Evolutionary conservation across 2,797 vertebrate species (phyloP).

Genomic region (Podargus strigoides): DNA sequence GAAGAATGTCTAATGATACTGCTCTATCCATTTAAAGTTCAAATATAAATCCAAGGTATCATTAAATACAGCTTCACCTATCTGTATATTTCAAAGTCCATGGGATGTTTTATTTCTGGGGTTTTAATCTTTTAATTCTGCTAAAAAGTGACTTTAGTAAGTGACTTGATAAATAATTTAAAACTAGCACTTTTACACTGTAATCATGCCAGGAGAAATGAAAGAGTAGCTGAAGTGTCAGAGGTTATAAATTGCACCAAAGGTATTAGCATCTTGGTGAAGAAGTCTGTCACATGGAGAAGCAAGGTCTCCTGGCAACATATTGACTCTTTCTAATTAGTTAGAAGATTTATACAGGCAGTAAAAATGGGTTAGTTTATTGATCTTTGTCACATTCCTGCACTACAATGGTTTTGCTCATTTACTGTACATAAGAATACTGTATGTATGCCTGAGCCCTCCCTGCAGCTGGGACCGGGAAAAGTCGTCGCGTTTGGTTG

Average conservation of each 20-base stretch:
- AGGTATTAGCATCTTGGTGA: conserved; percentile 25
- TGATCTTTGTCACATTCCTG: not conserved
- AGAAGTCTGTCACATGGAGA: not conserved
- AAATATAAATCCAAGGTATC: conserved; percentile 54
- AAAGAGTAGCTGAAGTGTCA: conserved; percentile 34
- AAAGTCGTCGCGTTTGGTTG: fast-evolving
- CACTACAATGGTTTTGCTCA: not conserved
- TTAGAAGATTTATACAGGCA: conserved; percentile 48
- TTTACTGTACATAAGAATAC: not conserved
- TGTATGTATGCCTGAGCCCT: not conserved
- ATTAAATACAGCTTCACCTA: conserved; percentile 58
- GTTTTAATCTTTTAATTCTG: conserved; percentile 63
- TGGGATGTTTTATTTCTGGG: conserved; percentile 34
- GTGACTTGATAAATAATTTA: conserved; percentile 51
- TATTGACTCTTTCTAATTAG: conserved; percentile 58
- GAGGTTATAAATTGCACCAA: conserved; percentile 46
- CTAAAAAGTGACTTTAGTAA: conserved; percentile 48
- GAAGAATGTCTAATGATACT: conserved; percentile 49
- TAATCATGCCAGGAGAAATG: conserved; percentile 47
- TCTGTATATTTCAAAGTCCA: conserved; percentile 40
- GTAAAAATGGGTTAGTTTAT: conserved; percentile 32
- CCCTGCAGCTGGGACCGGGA: not conserved
- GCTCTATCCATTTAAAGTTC: conserved; percentile 58
- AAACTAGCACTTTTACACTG: conserved; percentile 38
- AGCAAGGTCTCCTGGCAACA: conserved; percentile 1